These are phyloP conservation scores for Microctenopoma steveboyesi DNA, from an alignment of 2,797 vertebrate species.

Conservation along the genomic window DNA sequence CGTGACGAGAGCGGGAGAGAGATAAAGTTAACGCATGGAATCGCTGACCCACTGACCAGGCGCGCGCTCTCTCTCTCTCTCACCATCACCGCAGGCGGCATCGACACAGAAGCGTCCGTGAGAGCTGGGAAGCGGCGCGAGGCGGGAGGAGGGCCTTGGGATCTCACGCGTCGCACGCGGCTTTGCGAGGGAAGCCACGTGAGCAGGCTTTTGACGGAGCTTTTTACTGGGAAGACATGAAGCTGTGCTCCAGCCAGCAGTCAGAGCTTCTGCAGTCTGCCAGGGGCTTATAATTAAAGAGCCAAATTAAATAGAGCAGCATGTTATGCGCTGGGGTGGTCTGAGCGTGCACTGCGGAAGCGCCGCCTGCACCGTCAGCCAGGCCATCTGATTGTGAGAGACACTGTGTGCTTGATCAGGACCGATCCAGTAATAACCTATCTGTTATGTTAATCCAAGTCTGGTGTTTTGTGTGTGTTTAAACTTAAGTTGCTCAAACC, in stretches of 20 bases:
- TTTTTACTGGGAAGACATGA: slow-evolving; percentile 60
- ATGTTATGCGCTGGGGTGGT: slow-evolving; percentile 37
- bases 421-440: no score
- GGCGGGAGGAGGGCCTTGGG: slow-evolving; percentile 63
- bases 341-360: slow-evolving; percentile 20
- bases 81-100: slow-evolving; percentile 67
- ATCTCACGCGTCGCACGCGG: slow-evolving; percentile 86
- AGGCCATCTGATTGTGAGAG: neutral
- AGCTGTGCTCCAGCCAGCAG: slow-evolving; percentile 48
- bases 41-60: slow-evolving; percentile 87
- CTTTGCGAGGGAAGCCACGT: slow-evolving; percentile 79
- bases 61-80: slow-evolving; percentile 53
- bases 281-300: slow-evolving; percentile 57
- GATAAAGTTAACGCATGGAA: slow-evolving; percentile 66
- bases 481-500: no score
- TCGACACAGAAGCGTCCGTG: slow-evolving; percentile 65
- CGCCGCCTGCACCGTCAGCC: slow-evolving; percentile 29
- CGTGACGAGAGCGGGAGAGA: slow-evolving; percentile 72
- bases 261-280: slow-evolving; percentile 29
- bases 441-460: no score
- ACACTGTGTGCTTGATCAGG: no score
- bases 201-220: slow-evolving; percentile 71
- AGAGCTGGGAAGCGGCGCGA: slow-evolving; percentile 46
- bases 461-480: no score
- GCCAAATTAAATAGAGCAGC: slow-evolving; percentile 61